A percentile compares a stretch with the other conserved stretches of the same genome.
phyloP scores from a whole-genome alignment of 35 echinoderm and acorn worm genomes.

The Patiria miniata region DNA sequence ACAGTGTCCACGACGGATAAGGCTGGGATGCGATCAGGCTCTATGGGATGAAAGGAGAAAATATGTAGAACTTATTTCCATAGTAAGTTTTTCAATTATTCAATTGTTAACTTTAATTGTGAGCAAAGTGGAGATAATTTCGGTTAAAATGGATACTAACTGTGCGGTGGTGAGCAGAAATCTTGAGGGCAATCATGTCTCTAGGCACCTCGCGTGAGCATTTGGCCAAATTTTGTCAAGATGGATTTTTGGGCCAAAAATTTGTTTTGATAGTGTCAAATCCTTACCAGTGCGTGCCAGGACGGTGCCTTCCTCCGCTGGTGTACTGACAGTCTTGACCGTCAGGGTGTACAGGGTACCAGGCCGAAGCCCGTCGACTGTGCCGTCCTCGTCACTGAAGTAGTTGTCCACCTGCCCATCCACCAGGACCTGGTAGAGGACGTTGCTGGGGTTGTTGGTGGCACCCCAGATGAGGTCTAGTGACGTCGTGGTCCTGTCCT shows the following conservation, averaged over 20 bases:
- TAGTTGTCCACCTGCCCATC: neutral
- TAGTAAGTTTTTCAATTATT: too few relatives aligned
- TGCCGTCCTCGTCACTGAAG: neutral
- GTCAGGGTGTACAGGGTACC: conserved; percentile 44
- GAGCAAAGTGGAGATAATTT: too few relatives aligned
- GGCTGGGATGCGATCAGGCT: neutral
- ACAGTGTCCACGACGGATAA: neutral
- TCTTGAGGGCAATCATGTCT: too few relatives aligned
- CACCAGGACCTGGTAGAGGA: neutral
- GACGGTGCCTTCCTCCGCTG: neutral
- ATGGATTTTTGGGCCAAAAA: too few relatives aligned
- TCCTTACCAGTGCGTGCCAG: conserved; percentile 14
- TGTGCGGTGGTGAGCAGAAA: too few relatives aligned
- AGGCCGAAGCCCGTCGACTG: conserved; percentile 15
- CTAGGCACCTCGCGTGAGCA: too few relatives aligned
- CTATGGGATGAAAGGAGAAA: neutral
- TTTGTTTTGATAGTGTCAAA: too few relatives aligned
- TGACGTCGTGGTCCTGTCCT: neutral
- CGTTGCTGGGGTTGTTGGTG: neutral
- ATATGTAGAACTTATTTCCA: too few relatives aligned
- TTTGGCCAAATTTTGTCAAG: too few relatives aligned
- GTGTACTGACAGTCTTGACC: neutral
- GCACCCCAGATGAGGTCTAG: conserved; percentile 43
- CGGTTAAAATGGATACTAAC: too few relatives aligned
- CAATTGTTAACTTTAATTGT: too few relatives aligned